Conservation (phyloP, 2,888 invertebrate species). For the Sericinus montela region DNA sequence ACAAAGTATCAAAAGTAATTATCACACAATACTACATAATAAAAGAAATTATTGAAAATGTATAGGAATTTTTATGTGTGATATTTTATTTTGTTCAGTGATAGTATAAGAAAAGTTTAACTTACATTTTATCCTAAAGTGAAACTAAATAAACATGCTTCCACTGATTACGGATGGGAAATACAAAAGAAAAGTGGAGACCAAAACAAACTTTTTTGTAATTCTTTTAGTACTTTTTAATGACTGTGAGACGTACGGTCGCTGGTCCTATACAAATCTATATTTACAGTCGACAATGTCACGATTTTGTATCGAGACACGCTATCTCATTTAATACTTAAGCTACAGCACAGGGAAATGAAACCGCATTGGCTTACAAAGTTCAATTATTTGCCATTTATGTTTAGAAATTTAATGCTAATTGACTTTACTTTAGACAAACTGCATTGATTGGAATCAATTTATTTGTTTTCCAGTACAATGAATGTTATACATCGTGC, state of each 20-base stretch:
- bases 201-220: too few species aligned
- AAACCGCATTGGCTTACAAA: conserved; percentile 16
- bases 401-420: conserved; percentile 19
- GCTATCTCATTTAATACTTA: conserved; percentile 22
- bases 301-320: conserved; percentile 29
- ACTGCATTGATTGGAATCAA: conserved; percentile 15
- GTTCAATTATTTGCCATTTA: conserved; percentile 22
- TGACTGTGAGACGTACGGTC: conserved; percentile 37
- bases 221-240: conserved; percentile 49
- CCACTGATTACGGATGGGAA: too few species aligned
- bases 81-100: too few species aligned
- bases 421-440: conserved; percentile 19
- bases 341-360: conserved; percentile 13
- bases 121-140: too few species aligned
- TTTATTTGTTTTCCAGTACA: conserved; percentile 29
- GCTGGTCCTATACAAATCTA: conserved; percentile 34
- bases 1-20: too few species aligned
- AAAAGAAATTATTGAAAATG: too few species aligned
- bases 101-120: too few species aligned
- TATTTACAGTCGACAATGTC: conserved; percentile 26
- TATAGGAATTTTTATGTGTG: too few species aligned
- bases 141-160: too few species aligned
- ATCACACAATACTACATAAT: too few species aligned
- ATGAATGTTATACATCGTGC: conserved; percentile 15
- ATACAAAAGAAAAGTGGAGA: too few species aligned